phyloP scores from a whole-genome alignment of 2,113 vertebrate genomes.

The Phalacrocorax carbo region DNA sequence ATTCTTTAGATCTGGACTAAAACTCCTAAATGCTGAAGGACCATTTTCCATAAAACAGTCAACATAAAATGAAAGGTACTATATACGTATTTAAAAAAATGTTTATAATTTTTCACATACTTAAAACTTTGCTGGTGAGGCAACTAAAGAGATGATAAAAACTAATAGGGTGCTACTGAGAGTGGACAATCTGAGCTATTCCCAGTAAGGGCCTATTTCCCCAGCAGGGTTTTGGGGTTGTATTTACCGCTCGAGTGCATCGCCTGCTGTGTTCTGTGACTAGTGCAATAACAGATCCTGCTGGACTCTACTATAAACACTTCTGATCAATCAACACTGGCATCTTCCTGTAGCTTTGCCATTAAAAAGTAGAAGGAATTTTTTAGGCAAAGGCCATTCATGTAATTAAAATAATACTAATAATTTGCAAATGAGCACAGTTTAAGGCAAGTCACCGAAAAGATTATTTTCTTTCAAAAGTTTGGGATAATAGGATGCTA shows the following conservation, averaged over 20 bases:
- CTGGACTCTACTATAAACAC: neutral
- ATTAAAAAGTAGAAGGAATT: neutral
- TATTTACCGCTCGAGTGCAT: neutral
- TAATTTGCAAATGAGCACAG: slow-evolving; percentile 9
- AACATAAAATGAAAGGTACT: neutral
- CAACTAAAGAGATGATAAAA: neutral
- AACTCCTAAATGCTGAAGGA: neutral
- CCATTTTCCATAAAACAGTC: neutral
- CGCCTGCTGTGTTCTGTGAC: neutral
- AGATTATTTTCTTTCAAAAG: slow-evolving; percentile 21
- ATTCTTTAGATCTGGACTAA: neutral
- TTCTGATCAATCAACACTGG: neutral
- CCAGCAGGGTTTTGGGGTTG: neutral
- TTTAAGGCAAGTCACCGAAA: slow-evolving; percentile 13
- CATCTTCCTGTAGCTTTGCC: slow-evolving; percentile 9
- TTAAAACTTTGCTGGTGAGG: neutral
- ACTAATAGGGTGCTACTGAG: neutral
- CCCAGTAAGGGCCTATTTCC: neutral
- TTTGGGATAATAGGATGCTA: slow-evolving; percentile 24
- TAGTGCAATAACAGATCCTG: neutral
- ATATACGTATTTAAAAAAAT: neutral
- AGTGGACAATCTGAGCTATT: neutral
- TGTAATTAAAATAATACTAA: slow-evolving; percentile 55
- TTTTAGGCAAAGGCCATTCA: neutral
- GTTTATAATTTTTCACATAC: neutral